Conservation (phyloP, 2,113 vertebrate genomes). For the Apistogramma diplotaenia region DNA sequence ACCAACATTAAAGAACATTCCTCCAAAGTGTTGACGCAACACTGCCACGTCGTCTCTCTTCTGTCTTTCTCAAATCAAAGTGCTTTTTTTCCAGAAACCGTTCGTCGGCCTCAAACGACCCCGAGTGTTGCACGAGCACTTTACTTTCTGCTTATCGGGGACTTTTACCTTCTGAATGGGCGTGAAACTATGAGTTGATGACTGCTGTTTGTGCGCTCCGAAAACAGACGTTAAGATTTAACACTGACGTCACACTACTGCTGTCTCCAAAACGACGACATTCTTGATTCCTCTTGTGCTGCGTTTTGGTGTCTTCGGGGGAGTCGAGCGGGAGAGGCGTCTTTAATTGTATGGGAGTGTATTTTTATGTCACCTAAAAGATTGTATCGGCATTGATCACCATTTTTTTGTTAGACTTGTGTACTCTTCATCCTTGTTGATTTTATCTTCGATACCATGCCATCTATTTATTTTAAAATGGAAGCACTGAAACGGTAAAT, state of each 20-base stretch:
- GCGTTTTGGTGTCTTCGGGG: conserved; percentile 57
- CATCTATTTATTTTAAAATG: conserved; percentile 91
- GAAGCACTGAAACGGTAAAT: conserved; percentile 88
- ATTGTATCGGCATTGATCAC: conserved; percentile 77
- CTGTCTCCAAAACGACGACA: conserved; percentile 66
- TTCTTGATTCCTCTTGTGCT: conserved; percentile 72
- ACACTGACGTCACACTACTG: conserved; percentile 67
- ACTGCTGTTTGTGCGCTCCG: conserved; percentile 36
- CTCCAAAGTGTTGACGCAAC: conserved; percentile 66
- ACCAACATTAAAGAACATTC: conserved; percentile 79
- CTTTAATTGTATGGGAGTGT: conserved; percentile 61
- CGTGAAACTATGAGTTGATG: conserved; percentile 18
- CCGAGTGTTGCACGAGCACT: conserved; percentile 78
- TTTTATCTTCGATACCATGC: conserved; percentile 82
- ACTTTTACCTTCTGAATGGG: conserved; percentile 18
- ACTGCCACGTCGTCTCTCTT: conserved; percentile 60
- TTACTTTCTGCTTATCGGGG: conserved; percentile 64
- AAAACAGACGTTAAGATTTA: conserved; percentile 47
- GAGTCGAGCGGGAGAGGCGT: conserved; percentile 1
- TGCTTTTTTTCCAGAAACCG: conserved; percentile 54
- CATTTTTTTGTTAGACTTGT: conserved; percentile 75
- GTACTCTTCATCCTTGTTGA: conserved; percentile 79
- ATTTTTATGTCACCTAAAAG: conserved; percentile 82
- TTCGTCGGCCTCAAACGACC: conserved; percentile 67
- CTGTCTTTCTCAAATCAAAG: conserved; percentile 42